Evolutionary conservation across 2,888 invertebrate species (phyloP), one percentile per base, ranked within the genome.

Genomic region (Abrostola tripartita): DNA sequence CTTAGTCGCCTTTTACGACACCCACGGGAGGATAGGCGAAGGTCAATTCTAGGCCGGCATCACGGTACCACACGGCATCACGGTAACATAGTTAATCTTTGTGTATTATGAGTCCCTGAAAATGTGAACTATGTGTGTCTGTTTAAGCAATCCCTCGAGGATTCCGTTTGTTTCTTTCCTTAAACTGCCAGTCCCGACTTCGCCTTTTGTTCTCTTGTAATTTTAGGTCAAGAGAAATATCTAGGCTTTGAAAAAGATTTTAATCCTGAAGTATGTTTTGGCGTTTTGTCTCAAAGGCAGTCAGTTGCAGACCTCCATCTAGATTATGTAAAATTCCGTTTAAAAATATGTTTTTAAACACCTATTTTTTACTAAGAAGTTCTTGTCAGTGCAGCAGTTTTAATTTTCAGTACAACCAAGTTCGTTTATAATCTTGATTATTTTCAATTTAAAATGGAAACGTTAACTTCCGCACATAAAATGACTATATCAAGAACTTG

Each of bases 171-270:
- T 9, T 24, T 9, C 24, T 24, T 47, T 47, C 12, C 44, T 47
- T 12, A 24, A 24, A 47, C 10, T 9, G 6, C 14, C 10, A 47
- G 44, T 47, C 24, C 8, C 14, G 44, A 47, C 24, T 8, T 47
- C 24, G 14, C 44, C 44, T 47, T 14, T 47, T 47, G 44, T 47
- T 47, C 44, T 8, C 44, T 9, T 41, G 44, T 47, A 47, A 24
- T 47, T 7, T 14, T 47, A 47, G 9, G 24, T 47, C 44, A 47
- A 24, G 8, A 47, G 44, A 12, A 24, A 47, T 47, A 47, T 47
- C 44, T 47, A 47, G 44, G 14, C 44, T 47, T n/a, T 47, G 44
- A 47, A 47, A 47, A 47, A 47, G 44, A 47, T 47, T 14, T 14
- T 47, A 47, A 47, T 47, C 44, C 24, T 14, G 24, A 24, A 14